Conservation (phyloP, 2,113 vertebrate species). For the Apteryx owenii region DNA sequence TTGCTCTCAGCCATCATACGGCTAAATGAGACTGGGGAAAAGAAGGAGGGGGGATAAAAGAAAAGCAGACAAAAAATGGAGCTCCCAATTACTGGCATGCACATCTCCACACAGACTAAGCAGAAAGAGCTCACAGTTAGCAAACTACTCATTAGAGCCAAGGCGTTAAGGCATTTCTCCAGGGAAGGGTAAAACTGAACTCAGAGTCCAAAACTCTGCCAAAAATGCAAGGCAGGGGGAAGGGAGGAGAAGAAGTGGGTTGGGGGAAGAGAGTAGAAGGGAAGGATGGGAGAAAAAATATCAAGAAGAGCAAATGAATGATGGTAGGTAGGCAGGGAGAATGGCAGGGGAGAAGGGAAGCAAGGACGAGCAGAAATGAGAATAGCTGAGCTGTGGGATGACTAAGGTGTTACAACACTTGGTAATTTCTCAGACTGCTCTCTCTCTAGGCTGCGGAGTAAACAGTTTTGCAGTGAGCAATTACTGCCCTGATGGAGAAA, state of each 20-base stretch:
- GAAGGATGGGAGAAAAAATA: not conserved
- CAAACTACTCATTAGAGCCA: slow-evolving; percentile 69
- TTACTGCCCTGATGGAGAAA: slow-evolving; percentile 59
- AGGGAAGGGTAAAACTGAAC: slow-evolving; percentile 69
- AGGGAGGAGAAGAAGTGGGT: not conserved
- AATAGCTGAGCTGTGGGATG: not conserved
- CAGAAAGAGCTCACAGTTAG: slow-evolving; percentile 52
- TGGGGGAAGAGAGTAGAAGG: not conserved
- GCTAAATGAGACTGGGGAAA: slow-evolving; percentile 2
- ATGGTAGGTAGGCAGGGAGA: not conserved
- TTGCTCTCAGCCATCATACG: not conserved
- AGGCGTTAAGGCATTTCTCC: slow-evolving; percentile 78
- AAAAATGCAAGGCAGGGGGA: slow-evolving; percentile 49
- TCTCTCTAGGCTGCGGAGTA: slow-evolving; percentile 22
- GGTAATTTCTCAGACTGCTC: not conserved
- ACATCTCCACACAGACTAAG: slow-evolving; percentile 60
- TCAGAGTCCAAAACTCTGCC: slow-evolving; percentile 61
- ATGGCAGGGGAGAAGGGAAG: not conserved
- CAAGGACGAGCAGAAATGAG: not conserved
- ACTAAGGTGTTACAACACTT: not conserved
- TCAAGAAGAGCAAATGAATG: not conserved
- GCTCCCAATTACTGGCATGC: slow-evolving; percentile 48
- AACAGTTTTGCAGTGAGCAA: slow-evolving; percentile 55
- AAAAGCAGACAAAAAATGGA: slow-evolving; percentile 56
- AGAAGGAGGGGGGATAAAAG: not conserved